Conservation (phyloP, 2,797 vertebrate genomes). For the Rhinophrynus dorsalis region DNA sequence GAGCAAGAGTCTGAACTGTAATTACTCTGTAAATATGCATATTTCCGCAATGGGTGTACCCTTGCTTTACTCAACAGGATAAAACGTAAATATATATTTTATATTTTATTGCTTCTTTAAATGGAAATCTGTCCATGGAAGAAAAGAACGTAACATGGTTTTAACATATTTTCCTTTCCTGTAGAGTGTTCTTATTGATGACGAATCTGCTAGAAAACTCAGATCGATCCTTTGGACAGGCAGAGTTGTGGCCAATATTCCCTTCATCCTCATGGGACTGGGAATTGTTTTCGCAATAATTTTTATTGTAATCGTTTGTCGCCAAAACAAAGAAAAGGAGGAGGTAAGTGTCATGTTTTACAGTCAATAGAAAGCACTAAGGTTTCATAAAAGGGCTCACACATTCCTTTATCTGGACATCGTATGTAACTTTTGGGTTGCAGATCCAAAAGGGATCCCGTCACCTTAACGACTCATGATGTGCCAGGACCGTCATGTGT, state of each 20-base stretch:
- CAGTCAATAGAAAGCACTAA: neutral
- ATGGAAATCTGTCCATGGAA: too few species aligned
- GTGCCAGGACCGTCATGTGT: too few species aligned
- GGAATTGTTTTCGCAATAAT: slow-evolving; percentile 79
- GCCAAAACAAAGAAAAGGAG: slow-evolving; percentile 64
- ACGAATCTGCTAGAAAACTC: slow-evolving; percentile 74
- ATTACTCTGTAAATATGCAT: too few species aligned
- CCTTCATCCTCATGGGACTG: slow-evolving; percentile 85
- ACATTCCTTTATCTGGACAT: neutral
- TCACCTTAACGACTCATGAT: too few species aligned
- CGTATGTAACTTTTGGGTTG: neutral
- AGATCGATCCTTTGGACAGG: slow-evolving; percentile 58
- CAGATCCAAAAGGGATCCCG: neutral
- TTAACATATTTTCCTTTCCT: neutral
- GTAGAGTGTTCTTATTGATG: slow-evolving; percentile 89
- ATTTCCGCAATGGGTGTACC: too few species aligned
- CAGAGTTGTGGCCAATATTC: slow-evolving; percentile 78
- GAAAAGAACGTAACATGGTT: too few species aligned
- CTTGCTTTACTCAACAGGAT: too few species aligned
- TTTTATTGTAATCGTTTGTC: slow-evolving; percentile 80
- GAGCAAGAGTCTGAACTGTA: too few species aligned
- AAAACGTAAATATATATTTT: too few species aligned
- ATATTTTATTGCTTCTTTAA: too few species aligned
- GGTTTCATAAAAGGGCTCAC: too few species aligned
- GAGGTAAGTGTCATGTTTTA: slow-evolving; percentile 69